These are phyloP conservation scores for Diplolepis rosae DNA, from an alignment of 2,888 invertebrate species.

Conservation along the genomic window DNA sequence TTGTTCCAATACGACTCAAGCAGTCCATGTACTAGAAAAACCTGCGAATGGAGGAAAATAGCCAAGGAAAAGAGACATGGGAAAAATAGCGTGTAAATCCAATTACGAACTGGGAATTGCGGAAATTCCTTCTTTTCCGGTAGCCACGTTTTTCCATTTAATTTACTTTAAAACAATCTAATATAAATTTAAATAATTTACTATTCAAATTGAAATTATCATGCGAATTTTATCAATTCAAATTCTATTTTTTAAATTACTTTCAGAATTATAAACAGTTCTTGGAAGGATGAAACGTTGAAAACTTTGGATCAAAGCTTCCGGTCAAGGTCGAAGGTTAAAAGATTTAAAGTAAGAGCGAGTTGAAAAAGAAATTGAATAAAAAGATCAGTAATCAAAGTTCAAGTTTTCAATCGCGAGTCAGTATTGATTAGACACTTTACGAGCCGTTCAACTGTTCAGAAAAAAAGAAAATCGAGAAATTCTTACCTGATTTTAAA, in stretches of 20 bases:
- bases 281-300: background rate
- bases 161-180: background rate
- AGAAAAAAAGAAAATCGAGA: background rate
- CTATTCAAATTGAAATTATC: background rate
- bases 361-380: conserved; percentile 7
- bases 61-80: conserved; percentile 5
- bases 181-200: background rate
- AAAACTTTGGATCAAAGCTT: background rate
- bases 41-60: conserved; percentile 37
- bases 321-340: conserved; percentile 20
- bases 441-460: conserved; percentile 12
- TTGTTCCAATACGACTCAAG: conserved; percentile 23
- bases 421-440: conserved; percentile 3
- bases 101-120: conserved; percentile 17
- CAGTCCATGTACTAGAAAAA: conserved; percentile 35
- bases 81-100: conserved; percentile 25
- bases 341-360: conserved; percentile 10
- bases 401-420: background rate
- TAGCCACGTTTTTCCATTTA: background rate
- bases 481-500: background rate
- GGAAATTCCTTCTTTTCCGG: background rate
- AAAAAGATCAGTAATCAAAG: background rate
- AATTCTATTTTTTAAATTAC: background rate
- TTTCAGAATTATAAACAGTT: background rate
- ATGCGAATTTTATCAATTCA: background rate